phyloP scores from a whole-genome alignment of 2,797 vertebrate species.

The Syncerus caffer region DNA sequence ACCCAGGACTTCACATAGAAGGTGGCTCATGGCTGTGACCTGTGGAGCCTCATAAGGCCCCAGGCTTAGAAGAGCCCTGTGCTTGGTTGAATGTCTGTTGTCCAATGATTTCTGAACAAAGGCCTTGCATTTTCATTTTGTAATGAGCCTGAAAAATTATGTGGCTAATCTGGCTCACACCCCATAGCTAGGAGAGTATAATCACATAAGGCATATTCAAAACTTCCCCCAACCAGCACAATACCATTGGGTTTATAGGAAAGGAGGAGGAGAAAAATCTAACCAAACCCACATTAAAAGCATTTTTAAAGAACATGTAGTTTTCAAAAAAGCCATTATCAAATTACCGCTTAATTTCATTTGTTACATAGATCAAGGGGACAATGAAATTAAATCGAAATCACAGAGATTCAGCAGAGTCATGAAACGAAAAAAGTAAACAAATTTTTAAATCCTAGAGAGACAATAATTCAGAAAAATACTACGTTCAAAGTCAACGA shows the following conservation, averaged over 20 bases:
- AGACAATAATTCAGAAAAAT: slow-evolving; percentile 54
- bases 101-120: neutral
- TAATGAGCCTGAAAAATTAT: neutral
- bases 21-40: neutral
- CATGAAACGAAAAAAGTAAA: slow-evolving; percentile 35
- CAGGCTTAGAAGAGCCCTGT: neutral
- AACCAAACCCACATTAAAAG: slow-evolving; percentile 8
- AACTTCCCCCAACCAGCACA: neutral
- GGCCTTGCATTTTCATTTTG: neutral
- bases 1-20: neutral
- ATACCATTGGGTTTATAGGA: neutral
- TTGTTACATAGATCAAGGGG: slow-evolving; percentile 32
- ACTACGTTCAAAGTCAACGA: slow-evolving; percentile 62
- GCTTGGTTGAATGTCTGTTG: neutral
- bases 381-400: slow-evolving; percentile 39
- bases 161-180: neutral
- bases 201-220: neutral
- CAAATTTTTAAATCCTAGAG: slow-evolving; percentile 28
- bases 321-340: slow-evolving; percentile 24
- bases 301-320: neutral
- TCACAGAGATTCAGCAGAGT: slow-evolving; percentile 30
- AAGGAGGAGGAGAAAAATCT: slow-evolving; percentile 7
- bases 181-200: neutral
- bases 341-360: slow-evolving; percentile 50
- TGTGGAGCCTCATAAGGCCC: neutral